phyloP scores from a whole-genome alignment of 2,888 invertebrate genomes.

The Macaria notata region DNA sequence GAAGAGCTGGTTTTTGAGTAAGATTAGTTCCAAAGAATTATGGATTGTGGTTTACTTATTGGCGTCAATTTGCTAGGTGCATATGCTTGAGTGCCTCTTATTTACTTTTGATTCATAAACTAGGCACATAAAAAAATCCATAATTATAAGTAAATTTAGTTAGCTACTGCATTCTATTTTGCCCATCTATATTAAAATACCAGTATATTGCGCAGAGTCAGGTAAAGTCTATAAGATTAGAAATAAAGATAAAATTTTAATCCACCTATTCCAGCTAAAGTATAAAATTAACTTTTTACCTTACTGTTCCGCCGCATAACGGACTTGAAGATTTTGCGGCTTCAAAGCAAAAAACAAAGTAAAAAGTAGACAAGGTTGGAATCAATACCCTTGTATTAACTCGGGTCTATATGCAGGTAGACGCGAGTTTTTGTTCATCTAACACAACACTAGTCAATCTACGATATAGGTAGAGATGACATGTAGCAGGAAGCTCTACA shows the following conservation, averaged over 20 bases:
- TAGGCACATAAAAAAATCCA: too few species aligned
- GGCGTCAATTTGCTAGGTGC: slow-evolving; percentile 5
- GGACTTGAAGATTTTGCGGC: slow-evolving; percentile 21
- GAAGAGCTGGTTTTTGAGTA: slow-evolving; percentile 19
- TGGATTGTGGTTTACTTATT: not conserved
- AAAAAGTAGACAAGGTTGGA: slow-evolving; percentile 37
- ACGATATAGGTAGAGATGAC: slow-evolving; percentile 31
- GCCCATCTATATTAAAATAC: too few species aligned
- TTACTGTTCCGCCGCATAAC: slow-evolving; percentile 10
- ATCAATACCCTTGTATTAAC: slow-evolving; percentile 43
- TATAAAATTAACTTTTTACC: slow-evolving; percentile 7
- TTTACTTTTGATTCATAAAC: not conserved
- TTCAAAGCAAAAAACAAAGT: slow-evolving; percentile 29
- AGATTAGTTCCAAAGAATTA: slow-evolving; percentile 15
- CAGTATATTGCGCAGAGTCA: too few species aligned
- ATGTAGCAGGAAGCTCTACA: slow-evolving; percentile 52
- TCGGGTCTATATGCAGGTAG: slow-evolving; percentile 45
- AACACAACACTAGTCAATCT: slow-evolving; percentile 53
- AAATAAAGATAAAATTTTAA: too few species aligned
- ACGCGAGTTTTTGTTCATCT: slow-evolving; percentile 49
- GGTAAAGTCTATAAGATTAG: too few species aligned
- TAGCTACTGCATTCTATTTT: too few species aligned
- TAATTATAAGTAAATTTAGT: too few species aligned
- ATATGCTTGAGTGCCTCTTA: not conserved
- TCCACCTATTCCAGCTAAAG: too few species aligned